Evolutionary conservation across 1,140 invertebrate species (phyloP).

Genomic region (Acromyrmex echinatior): DNA sequence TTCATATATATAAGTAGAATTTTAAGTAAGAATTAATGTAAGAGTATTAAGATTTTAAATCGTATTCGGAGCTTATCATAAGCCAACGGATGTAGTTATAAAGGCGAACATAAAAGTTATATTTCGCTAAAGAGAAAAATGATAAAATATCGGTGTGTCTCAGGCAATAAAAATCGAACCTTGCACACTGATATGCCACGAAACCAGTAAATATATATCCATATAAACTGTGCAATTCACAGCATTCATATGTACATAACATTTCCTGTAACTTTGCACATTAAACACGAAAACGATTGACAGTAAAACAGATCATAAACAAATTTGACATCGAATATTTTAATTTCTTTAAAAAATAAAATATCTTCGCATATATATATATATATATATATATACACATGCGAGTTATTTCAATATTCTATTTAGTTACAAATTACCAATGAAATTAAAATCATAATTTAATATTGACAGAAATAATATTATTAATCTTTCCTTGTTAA

Average conservation of each 20-base stretch:
- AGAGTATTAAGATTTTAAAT: constrained; percentile 21
- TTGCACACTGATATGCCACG: constrained; percentile 19
- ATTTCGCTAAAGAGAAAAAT: constrained; percentile 1
- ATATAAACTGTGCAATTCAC: constrained; percentile 41
- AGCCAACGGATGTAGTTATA: constrained; percentile 24
- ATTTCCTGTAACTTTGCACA: constrained; percentile 26
- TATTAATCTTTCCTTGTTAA: background rate
- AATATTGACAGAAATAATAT: background rate
- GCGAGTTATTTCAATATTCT: background rate
- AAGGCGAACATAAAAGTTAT: constrained; percentile 36
- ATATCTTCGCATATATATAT: background rate
- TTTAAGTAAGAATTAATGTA: constrained; percentile 21
- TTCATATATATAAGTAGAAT: background rate
- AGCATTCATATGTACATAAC: background rate
- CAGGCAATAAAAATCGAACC: constrained; percentile 59
- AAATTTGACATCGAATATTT: constrained; percentile 1
- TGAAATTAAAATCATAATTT: constrained; percentile 19
- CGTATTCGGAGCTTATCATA: background rate
- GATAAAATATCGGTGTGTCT: background rate
- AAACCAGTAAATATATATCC: constrained; percentile 21
- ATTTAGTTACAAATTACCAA: background rate
- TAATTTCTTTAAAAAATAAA: background rate
- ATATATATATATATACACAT: too few species aligned
- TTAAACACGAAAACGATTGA: constrained; percentile 59
- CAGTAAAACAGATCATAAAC: constrained; percentile 43